Evolutionary conservation across 2,797 vertebrate genomes (phyloP), one percentile per base, ranked within the genome.

Genomic region (Prunella strophiata): DNA sequence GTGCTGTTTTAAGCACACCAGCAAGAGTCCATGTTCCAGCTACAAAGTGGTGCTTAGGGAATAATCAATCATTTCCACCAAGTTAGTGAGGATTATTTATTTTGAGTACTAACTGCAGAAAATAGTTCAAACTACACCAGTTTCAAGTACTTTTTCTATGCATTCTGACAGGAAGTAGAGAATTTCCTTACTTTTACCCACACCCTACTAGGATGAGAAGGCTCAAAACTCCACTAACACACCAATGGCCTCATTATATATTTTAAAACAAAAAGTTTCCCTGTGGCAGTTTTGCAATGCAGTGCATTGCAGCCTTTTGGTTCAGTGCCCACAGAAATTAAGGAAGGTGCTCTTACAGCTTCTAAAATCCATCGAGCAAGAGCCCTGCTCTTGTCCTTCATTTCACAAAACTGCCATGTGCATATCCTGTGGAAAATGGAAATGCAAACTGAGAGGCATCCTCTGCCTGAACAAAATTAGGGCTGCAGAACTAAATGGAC

Each of bases 21-120:
- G 57, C 61, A 85, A 61, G 43, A 74, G 75, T 83, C 66, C 57
- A 55, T 34, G 47, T 62, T 89, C 54, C 81, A 75, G 0, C 42
- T 67, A 88, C 74, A 90, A 94, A 91, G 62, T 45, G 57, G 30
- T 65, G 36, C 66, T 83, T 52, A 67, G 75, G 87, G 91, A 94
- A 91, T 89, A 91, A 82, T 89, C 70, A 92, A 70, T 95, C 68
- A 82, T 88, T 88, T 80, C 73, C 76, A 86, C 51, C 62, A 91
- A 83, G 84, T 93, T 95, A 89, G 72, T 34, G 92, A 89, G 79
- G 70, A 94, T 85, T 79, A 75, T 67, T 93, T 92, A 68, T 74
- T 89, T 77, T 45, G 36, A 88, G 42, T 50, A n/a, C 16, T 63
- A 88, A 80, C 38, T 50, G 32, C 52, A 85, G 70, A 92, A 87